A percentile compares a stretch with the other conserved stretches of the same genome.
These are phyloP conservation scores for Drosophila tani DNA, from an alignment of 1,140 invertebrate genomes.

Conservation along the genomic window DNA sequence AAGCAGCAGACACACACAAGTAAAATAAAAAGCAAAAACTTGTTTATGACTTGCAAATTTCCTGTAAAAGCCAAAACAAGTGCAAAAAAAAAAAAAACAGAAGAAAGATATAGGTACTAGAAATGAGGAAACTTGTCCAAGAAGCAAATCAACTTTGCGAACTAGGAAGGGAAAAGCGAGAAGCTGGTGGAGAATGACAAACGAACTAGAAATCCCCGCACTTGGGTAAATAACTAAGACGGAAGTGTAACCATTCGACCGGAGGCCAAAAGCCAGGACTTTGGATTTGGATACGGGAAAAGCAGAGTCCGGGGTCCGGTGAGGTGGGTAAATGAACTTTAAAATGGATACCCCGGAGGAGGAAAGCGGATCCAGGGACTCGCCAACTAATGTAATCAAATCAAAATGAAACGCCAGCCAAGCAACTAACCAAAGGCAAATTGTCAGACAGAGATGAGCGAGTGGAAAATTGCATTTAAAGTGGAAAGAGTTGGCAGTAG, in stretches of 20 bases:
- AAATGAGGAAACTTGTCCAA: conserved; percentile 52
- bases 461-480: conserved; percentile 5
- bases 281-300: neutral
- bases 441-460: conserved; percentile 31
- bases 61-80: conserved; percentile 69
- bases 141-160: conserved; percentile 44
- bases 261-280: conserved; percentile 21
- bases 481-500: neutral
- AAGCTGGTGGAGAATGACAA: conserved; percentile 53
- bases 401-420: conserved; percentile 67
- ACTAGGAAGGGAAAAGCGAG: conserved; percentile 10
- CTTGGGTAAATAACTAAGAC: conserved; percentile 76
- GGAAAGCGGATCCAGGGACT: conserved; percentile 23
- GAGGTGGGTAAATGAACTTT: conserved; percentile 78
- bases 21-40: conserved; percentile 79
- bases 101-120: conserved; percentile 13
- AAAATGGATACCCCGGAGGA: conserved; percentile 59
- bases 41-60: conserved; percentile 83
- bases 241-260: conserved; percentile 71
- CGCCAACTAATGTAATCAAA: conserved; percentile 77
- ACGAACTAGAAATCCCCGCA: conserved; percentile 79
- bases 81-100: conserved; percentile 38
- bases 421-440: conserved; percentile 70
- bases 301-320: conserved; percentile 1
- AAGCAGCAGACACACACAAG: conserved; percentile 44